Conservation (phyloP, 1,140 invertebrate species). For the Tenebrio molitor region DNA sequence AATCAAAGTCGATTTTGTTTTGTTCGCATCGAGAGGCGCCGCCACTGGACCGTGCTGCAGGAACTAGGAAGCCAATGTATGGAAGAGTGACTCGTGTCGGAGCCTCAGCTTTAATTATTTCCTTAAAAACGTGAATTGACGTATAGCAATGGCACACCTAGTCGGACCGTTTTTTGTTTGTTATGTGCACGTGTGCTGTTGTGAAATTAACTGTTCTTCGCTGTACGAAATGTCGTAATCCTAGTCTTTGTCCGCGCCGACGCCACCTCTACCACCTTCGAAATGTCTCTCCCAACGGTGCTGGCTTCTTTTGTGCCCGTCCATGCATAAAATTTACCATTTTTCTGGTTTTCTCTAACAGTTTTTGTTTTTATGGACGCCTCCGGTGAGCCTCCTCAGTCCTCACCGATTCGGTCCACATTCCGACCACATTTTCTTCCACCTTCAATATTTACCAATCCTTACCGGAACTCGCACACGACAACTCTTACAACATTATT, state of each 20-base stretch:
- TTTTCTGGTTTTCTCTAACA: background rate
- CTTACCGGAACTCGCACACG: too few species aligned
- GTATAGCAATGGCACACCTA: conserved; percentile 8
- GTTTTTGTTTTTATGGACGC: background rate
- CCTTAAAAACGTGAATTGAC: conserved; percentile 10
- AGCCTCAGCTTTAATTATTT: conserved; percentile 16
- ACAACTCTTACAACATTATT: too few species aligned
- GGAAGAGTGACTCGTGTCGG: background rate
- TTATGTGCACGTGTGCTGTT: background rate
- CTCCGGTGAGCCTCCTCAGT: too few species aligned
- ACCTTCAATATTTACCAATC: too few species aligned
- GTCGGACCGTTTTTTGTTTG: conserved; percentile 9
- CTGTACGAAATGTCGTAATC: conserved; percentile 15
- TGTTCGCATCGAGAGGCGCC: background rate
- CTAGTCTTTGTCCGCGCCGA: conserved; percentile 13
- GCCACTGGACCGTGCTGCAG: conserved; percentile 17
- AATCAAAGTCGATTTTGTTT: background rate
- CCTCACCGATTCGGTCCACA: too few species aligned
- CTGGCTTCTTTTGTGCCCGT: background rate
- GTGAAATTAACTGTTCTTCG: conserved; percentile 19
- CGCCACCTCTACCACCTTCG: background rate
- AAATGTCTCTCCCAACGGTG: background rate
- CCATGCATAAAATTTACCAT: background rate
- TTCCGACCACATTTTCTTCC: too few species aligned
- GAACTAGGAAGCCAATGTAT: conserved; percentile 21